Conservation (phyloP, 2,113 vertebrate species). For the Eulemur macaco region DNA sequence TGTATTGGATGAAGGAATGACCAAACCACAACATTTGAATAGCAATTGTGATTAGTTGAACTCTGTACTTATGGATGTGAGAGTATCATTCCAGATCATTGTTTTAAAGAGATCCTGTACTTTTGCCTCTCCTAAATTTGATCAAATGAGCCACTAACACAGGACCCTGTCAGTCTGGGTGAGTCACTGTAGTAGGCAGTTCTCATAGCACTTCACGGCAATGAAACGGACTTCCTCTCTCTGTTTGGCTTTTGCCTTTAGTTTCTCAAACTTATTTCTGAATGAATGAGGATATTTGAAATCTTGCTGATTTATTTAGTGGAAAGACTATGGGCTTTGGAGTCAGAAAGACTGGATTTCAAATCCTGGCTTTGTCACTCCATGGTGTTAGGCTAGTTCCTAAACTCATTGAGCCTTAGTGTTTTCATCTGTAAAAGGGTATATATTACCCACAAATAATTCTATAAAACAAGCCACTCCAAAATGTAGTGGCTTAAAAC, state of each 20-base stretch:
- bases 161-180: accelerated
- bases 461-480: not conserved
- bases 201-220: not conserved
- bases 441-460: not conserved
- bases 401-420: not conserved
- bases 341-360: not conserved
- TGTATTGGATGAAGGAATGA: not conserved
- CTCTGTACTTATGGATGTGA: not conserved
- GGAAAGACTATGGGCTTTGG: not conserved
- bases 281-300: not conserved
- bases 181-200: not conserved
- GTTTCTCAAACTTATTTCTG: not conserved
- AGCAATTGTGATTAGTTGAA: not conserved
- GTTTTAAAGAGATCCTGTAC: not conserved
- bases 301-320: not conserved
- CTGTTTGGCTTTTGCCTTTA: not conserved
- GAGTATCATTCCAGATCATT: not conserved
- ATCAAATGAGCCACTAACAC: not conserved
- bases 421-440: not conserved
- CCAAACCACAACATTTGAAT: not conserved
- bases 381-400: not conserved
- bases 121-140: not conserved
- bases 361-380: not conserved
- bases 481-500: not conserved
- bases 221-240: not conserved